A percentile compares a stretch with the other conserved stretches of the same genome.
phyloP scores from a whole-genome alignment of 2,113 vertebrate genomes.

The Brachyhypopomus gauderio region DNA sequence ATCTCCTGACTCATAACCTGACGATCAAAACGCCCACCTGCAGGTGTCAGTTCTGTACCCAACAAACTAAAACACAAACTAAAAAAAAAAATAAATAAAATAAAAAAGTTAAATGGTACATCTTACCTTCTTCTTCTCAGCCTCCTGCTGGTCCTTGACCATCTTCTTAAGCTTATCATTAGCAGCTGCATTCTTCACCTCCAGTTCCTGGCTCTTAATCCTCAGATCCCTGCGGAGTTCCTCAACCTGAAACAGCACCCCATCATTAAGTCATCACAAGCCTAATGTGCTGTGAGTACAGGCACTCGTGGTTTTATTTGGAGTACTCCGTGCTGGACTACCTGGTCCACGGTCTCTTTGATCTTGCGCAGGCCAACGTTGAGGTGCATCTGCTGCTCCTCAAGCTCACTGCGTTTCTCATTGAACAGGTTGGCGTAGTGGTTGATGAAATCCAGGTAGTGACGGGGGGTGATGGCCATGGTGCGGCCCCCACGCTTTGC shows the following conservation, averaged over 20 bases:
- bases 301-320: neutral
- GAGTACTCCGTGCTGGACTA: slow-evolving; percentile 43
- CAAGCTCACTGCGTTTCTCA: slow-evolving; percentile 95
- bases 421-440: slow-evolving; percentile 98
- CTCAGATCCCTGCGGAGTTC: slow-evolving; percentile 92
- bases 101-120: too few relatives aligned
- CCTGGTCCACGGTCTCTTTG: slow-evolving; percentile 98
- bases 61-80: neutral
- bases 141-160: slow-evolving; percentile 98
- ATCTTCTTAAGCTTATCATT: slow-evolving; percentile 99
- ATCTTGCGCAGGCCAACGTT: slow-evolving; percentile 97
- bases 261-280: neutral
- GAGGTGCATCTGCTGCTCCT: slow-evolving; percentile 98
- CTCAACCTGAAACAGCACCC: slow-evolving; percentile 80
- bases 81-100: too few relatives aligned
- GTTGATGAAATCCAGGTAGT: slow-evolving; percentile 99
- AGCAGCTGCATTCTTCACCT: slow-evolving; percentile 96
- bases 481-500: slow-evolving; percentile 95
- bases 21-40: neutral
- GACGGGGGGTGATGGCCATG: slow-evolving; percentile 97
- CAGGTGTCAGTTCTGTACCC: neutral
- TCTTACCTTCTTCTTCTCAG: slow-evolving; percentile 95
- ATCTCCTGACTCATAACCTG: slow-evolving; percentile 99
- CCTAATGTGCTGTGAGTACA: neutral
- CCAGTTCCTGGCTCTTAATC: slow-evolving; percentile 97